Base-by-base conservation (phyloP, 2,797 vertebrate species). In the Cetoscarus ocellatus region DNA sequence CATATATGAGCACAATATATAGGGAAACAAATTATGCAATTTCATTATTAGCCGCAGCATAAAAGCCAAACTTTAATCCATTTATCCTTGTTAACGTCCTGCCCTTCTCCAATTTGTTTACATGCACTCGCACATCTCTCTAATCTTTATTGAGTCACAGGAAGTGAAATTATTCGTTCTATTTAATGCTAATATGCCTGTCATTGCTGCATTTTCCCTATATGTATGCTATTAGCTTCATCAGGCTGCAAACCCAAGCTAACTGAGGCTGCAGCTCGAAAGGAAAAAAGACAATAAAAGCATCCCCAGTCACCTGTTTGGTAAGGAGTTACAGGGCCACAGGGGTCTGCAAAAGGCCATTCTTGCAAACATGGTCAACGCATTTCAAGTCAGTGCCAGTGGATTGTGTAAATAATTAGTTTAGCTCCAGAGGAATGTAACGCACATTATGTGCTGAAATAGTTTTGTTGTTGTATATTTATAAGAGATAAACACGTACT, bases 401-500 rank as follows among this genome's bases (percentile, higher is more conserved):
- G 86, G 79, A 88, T 68, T 84, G 85, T 90, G 79, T 85, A 88
- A 90, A 93, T 88, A 70, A 80, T 87, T 83, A 82, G 82, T 88
- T 85, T 69, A 86, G 77, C 80, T 85, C 75, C 75, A 86, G 68
- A 80, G 80, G 86, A 91, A 93, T 91, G 81, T 86, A 73, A 35
- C 77, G 84, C 77, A 88, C 42, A 89, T 87, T 86, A 86, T 86
- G 82, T 77, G 70, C 59, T 61, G 73, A 83, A 87, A 88, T 91
- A 84, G 81, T 84, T 90, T 71, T 91, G 83, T 90, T 92, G 75
- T 89, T 88, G 73, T 87, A 63, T 90, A 87, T 92, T 85, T 87
- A 78, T 62, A 87, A 86, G 80, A 91, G 77, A 93, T 91, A 92
- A 93, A 93, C 91, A 93, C 91, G 79, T 92, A 87, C 91, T 92